Evolutionary conservation across 2,113 vertebrate genomes (phyloP), one percentile per base, ranked within the genome.

Genomic region (Gnathonemus echidnorhynchus): DNA sequence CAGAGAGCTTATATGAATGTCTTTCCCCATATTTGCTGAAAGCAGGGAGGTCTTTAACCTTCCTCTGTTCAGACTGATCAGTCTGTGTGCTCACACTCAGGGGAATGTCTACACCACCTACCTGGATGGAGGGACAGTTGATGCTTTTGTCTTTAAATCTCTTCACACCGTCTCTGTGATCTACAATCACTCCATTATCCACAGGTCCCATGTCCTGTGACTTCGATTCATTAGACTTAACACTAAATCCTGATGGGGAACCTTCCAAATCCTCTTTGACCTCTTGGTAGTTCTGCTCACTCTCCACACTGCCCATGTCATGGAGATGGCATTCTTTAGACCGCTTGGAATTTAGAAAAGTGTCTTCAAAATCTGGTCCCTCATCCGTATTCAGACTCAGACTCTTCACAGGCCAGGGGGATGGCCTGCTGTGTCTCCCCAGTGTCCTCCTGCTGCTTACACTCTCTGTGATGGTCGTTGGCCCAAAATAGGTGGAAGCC

Each of bases 401-500:
- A 94, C 98, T 99, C 92, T 99, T 99, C 89, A 95, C 96, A 13
- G 96, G 96, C 96, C 98, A 97, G 1, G 95, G 93, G 1, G 95
- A 92, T 90, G 95, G 95, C 90, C 95, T 96, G 74, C 92, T 66
- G 1, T 94, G 94, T 53, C 95, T 95, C 86, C 95, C 95, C 0
- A 91, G 87, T 90, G 95, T 95, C 80, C 95, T 95, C 91, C 95
- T 94, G 1, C 93, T 70, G 3, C 96, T 96, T 70, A 94, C 95
- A 0, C 93, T 89, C 5, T 96, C 96, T 0, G 92, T 92, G 70
- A 95, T 85, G 0, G 97, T 96, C n/a, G 97, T 97, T 35, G 98
- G 98, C 17, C 98, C 98, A 8, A 99, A 99, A 90, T 99, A 99
- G 0, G 98, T 99, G 48, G 98, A 99, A 80, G 97, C 97, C 90